Evolutionary conservation across 2,888 invertebrate genomes (phyloP).

Genomic region (Torymus aiolomorphi): DNA sequence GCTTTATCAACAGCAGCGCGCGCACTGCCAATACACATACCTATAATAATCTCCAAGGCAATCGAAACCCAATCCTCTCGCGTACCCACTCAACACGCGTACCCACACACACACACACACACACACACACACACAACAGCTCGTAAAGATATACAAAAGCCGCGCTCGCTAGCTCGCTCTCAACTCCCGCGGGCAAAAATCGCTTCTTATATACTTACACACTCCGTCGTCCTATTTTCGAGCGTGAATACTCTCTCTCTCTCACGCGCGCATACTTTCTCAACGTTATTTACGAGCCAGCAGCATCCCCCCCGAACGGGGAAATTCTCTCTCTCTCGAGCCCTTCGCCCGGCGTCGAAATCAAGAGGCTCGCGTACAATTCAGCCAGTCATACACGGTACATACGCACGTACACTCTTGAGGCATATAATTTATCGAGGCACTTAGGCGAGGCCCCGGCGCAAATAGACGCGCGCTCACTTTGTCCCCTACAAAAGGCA

Average conservation of each 20-base stretch:
- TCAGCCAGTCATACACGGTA: slow-evolving; percentile 25
- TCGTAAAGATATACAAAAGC: too few species aligned
- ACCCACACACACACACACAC: too few species aligned
- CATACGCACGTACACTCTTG: slow-evolving; percentile 59
- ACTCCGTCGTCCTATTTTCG: slow-evolving; percentile 26
- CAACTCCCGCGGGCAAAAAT: not conserved
- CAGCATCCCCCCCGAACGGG: not conserved
- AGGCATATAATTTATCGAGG: slow-evolving; percentile 72
- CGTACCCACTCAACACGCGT: too few species aligned
- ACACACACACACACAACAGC: too few species aligned
- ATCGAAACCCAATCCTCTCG: too few species aligned
- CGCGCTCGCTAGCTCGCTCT: not conserved
- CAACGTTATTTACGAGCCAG: slow-evolving; percentile 36
- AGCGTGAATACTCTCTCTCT: not conserved
- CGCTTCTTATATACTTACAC: not conserved
- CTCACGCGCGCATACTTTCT: not conserved
- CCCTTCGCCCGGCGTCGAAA: not conserved
- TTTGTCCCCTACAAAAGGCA: slow-evolving; percentile 73
- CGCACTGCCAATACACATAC: too few species aligned
- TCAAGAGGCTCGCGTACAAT: not conserved
- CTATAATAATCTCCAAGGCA: too few species aligned
- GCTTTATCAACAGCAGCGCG: too few species aligned
- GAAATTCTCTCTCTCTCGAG: not conserved
- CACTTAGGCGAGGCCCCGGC: slow-evolving; percentile 65
- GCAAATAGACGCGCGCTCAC: slow-evolving; percentile 71